A percentile compares a stretch with the other conserved stretches of the same genome.
Evolutionary conservation across 2,888 invertebrate species (phyloP).

Genomic region (Ophion costatus): DNA sequence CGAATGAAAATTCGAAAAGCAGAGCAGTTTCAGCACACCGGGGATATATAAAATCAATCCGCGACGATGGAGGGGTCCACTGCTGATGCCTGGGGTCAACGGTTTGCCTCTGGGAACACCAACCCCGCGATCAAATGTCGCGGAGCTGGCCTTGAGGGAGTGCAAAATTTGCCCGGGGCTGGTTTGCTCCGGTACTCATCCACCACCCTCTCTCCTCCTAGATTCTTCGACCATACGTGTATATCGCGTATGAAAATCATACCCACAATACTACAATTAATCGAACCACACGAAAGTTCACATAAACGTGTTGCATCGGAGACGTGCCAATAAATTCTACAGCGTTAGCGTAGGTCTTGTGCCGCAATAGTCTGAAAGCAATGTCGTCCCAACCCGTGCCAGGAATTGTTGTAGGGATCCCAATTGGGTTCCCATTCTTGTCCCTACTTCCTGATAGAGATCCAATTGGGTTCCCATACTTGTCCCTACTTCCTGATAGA

Average conservation of each 20-base stretch:
- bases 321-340: background rate
- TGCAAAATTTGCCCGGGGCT: conserved; percentile 49
- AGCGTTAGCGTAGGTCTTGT: background rate
- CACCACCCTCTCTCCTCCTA: background rate
- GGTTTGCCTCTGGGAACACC: conserved; percentile 38
- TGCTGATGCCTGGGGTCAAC: conserved; percentile 50
- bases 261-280: conserved; percentile 7
- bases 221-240: background rate
- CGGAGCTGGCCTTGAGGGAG: conserved; percentile 47
- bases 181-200: conserved; percentile 22
- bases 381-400: too few relatives aligned
- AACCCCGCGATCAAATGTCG: conserved; percentile 30
- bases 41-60: conserved; percentile 66
- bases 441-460: too few relatives aligned
- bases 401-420: too few relatives aligned
- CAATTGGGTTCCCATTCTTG: too few relatives aligned
- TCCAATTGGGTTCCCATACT: too few relatives aligned
- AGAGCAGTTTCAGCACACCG: conserved; percentile 46
- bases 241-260: conserved; percentile 5
- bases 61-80: conserved; percentile 50
- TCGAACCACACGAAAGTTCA: background rate
- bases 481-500: too few relatives aligned
- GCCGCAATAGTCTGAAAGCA: background rate
- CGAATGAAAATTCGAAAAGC: conserved; percentile 79
- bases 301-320: background rate